phyloP scores from a whole-genome alignment of 2,113 vertebrate genomes.

The Elgaria multicarinata region DNA sequence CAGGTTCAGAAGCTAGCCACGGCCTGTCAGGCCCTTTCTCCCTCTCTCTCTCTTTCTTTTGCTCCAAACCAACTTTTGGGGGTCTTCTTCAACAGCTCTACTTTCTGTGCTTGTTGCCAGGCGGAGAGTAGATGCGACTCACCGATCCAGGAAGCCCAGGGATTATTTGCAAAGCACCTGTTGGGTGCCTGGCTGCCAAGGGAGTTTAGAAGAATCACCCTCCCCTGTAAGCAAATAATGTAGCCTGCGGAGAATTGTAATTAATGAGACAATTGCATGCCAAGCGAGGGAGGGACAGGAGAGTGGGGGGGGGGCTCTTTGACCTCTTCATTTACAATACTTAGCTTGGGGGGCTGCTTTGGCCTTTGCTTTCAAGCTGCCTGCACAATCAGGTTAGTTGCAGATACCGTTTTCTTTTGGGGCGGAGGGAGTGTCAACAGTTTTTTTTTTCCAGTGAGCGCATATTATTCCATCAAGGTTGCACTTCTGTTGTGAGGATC shows the following conservation, averaged over 20 bases:
- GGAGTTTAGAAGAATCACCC: constrained; percentile 14
- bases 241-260: constrained; percentile 16
- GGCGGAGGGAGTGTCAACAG: too few species aligned
- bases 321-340: background rate
- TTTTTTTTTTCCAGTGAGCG: background rate
- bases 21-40: too few species aligned
- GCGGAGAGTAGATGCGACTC: background rate
- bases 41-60: too few species aligned
- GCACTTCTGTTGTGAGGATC: background rate
- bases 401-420: background rate
- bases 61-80: background rate
- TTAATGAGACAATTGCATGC: background rate
- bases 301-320: too few species aligned
- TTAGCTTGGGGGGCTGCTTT: background rate
- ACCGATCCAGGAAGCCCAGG: constrained; percentile 17
- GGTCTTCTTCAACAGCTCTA: background rate
- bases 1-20: background rate
- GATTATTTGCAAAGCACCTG: constrained; percentile 34
- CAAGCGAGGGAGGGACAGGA: background rate
- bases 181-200: background rate
- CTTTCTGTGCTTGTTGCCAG: background rate
- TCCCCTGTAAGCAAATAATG: constrained; percentile 34
- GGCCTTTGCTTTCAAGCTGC: background rate
- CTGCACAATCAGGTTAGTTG: background rate
- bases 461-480: background rate